phyloP scores from a whole-genome alignment of 2,797 vertebrate genomes.

The Melanotaenia parkinsoni region DNA sequence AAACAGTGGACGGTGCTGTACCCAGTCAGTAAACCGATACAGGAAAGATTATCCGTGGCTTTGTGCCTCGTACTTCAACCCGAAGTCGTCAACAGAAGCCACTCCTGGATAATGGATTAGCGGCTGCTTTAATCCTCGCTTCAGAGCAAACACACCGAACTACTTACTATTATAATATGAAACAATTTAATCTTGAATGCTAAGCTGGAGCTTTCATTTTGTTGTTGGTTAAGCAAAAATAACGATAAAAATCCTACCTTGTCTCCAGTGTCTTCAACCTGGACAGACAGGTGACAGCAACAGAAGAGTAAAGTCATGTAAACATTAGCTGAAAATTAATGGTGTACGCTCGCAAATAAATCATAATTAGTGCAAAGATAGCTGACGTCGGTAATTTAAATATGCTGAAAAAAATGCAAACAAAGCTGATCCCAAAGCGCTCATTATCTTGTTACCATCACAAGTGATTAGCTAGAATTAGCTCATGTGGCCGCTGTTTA shows the following conservation, averaged over 20 bases:
- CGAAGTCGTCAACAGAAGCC: neutral
- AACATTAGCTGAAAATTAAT: neutral
- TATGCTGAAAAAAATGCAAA: neutral
- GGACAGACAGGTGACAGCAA: slow-evolving; percentile 37
- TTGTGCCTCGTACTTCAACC: slow-evolving; percentile 27
- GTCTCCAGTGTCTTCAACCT: slow-evolving; percentile 3
- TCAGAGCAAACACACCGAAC: neutral
- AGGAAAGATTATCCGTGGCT: slow-evolving; percentile 56
- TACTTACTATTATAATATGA: neutral
- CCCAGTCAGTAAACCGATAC: slow-evolving; percentile 54
- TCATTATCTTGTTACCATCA: slow-evolving; percentile 21
- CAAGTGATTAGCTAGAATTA: slow-evolving; percentile 42
- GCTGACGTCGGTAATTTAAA: neutral
- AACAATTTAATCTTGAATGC: neutral
- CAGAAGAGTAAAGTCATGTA: neutral
- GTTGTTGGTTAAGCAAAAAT: neutral
- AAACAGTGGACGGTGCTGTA: slow-evolving; percentile 12
- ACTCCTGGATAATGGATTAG: slow-evolving; percentile 19
- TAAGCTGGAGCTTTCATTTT: neutral
- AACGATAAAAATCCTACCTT: slow-evolving; percentile 24
- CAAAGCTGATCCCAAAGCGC: neutral
- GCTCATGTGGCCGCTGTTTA: slow-evolving; percentile 10
- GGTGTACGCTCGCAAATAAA: neutral
- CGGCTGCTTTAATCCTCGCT: slow-evolving; percentile 7
- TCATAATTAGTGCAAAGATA: neutral